phyloP scores from a whole-genome alignment of 2,113 vertebrate species.

The Larimichthys crocea region DNA sequence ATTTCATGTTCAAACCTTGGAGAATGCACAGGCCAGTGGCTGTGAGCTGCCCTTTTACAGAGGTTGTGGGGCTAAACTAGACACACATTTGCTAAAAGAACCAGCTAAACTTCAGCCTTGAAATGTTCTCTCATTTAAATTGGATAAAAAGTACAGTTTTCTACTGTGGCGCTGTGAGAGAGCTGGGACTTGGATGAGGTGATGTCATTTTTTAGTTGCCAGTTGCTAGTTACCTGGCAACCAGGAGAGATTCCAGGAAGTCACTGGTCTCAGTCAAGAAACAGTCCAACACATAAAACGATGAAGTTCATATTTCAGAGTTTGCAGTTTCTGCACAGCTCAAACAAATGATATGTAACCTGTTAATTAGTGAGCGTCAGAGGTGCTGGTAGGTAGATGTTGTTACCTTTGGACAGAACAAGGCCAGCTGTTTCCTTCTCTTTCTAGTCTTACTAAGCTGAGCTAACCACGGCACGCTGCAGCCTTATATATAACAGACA shows the following conservation, averaged over 20 bases:
- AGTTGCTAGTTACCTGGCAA: neutral
- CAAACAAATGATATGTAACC: neutral
- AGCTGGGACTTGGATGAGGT: neutral
- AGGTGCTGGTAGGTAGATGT: neutral
- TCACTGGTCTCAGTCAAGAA: neutral
- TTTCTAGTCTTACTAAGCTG: neutral
- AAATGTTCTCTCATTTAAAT: too few relatives aligned
- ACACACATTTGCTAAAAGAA: too few relatives aligned
- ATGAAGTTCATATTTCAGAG: neutral
- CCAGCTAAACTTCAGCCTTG: too few relatives aligned
- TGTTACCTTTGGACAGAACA: neutral
- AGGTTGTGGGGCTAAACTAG: too few relatives aligned
- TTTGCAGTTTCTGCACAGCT: neutral
- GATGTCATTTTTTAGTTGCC: slow-evolving; percentile 1
- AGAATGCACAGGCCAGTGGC: too few relatives aligned
- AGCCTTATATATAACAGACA: neutral
- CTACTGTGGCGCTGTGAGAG: too few relatives aligned
- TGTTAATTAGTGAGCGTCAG: neutral
- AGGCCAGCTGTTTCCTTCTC: neutral
- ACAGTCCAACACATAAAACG: neutral
- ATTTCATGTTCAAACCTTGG: neutral
- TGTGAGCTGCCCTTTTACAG: too few relatives aligned
- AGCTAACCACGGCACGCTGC: neutral
- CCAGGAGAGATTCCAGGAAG: neutral
- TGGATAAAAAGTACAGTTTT: too few relatives aligned